These are phyloP conservation scores for Steinernema scapterisci DNA, from an alignment of 2,888 invertebrate genomes.

Conservation along the genomic window DNA sequence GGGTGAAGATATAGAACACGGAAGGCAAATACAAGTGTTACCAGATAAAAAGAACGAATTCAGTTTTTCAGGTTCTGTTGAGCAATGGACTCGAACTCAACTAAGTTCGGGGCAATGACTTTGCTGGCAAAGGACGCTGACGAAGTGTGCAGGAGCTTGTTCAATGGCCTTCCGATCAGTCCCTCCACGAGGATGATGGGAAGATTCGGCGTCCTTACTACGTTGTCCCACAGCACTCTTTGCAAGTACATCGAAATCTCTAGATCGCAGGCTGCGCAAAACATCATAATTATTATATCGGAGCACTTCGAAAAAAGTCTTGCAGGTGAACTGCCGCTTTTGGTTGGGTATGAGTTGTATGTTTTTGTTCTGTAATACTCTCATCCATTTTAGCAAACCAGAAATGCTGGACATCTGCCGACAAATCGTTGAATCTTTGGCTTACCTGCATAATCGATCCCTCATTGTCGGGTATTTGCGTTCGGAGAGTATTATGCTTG, in stretches of 20 bases:
- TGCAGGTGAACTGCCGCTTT: background rate
- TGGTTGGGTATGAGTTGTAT: background rate
- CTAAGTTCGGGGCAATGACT: conserved; percentile 46
- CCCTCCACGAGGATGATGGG: conserved; percentile 73
- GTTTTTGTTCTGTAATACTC: conserved; percentile 8
- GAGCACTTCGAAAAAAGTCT: conserved; percentile 75
- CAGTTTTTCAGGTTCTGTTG: background rate
- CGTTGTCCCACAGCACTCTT: conserved; percentile 73
- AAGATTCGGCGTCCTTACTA: conserved; percentile 80
- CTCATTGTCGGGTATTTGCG: conserved; percentile 82
- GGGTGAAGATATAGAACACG: too few relatives aligned
- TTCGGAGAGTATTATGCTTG: conserved; percentile 78
- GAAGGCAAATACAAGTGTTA: too few relatives aligned
- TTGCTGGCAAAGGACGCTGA: conserved; percentile 47
- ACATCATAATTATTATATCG: conserved; percentile 53
- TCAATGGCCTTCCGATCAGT: conserved; percentile 16
- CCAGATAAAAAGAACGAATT: too few relatives aligned
- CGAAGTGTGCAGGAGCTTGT: conserved; percentile 71
- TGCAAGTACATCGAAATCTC: conserved; percentile 89
- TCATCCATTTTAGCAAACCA: background rate
- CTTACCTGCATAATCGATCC: conserved; percentile 77
- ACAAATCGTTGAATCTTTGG: conserved; percentile 74
- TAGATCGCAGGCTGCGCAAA: conserved; percentile 69
- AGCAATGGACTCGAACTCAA: background rate
- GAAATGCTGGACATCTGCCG: conserved; percentile 5